These are phyloP conservation scores for Herpailurus yagouaroundi DNA, from an alignment of 2,113 vertebrate species.

Conservation along the genomic window DNA sequence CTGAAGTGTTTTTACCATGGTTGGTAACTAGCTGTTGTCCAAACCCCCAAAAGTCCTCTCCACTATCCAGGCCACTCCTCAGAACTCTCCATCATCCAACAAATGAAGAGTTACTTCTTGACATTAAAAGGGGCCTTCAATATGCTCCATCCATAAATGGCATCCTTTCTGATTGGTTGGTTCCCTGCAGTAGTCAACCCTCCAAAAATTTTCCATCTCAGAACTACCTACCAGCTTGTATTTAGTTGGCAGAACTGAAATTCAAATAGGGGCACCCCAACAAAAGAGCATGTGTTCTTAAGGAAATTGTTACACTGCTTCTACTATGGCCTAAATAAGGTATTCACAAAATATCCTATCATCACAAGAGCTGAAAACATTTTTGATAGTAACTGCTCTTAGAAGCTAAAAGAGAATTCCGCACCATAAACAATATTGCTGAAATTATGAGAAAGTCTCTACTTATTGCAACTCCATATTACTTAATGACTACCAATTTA, in stretches of 20 bases:
- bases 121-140: not conserved
- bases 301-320: not conserved
- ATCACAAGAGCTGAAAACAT: not conserved
- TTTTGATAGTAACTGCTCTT: not conserved
- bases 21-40: not conserved
- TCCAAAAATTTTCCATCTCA: not conserved
- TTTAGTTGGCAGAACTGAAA: not conserved
- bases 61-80: not conserved
- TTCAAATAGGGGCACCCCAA: not conserved
- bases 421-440: not conserved
- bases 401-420: not conserved
- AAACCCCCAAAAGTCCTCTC: not conserved
- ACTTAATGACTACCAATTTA: slow-evolving; percentile 1
- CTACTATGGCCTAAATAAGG: not conserved
- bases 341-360: not conserved
- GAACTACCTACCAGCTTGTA: not conserved
- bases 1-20: not conserved
- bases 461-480: not conserved
- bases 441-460: not conserved
- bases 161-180: not conserved
- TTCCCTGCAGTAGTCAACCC: not conserved
- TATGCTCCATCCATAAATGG: not conserved
- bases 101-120: not conserved
- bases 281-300: not conserved
- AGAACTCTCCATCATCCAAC: not conserved